A percentile compares a stretch with the other conserved stretches of the same genome.
These are phyloP conservation scores for Drosophila mettleri DNA, from an alignment of 2,888 invertebrate species.

Conservation along the genomic window DNA sequence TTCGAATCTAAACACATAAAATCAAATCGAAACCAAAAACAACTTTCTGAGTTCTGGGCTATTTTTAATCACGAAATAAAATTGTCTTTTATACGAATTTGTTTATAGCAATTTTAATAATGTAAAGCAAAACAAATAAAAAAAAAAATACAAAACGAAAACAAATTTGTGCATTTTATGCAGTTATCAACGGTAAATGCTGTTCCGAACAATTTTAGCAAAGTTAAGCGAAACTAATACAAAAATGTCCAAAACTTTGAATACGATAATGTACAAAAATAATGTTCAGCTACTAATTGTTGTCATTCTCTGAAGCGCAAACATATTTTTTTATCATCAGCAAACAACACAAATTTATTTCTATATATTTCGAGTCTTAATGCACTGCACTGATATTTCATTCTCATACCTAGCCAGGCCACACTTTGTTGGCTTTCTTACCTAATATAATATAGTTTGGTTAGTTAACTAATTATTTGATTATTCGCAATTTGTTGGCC, in stretches of 20 bases:
- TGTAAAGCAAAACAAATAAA: conserved; percentile 25
- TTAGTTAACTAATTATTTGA: conserved; percentile 41
- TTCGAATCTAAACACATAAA: conserved; percentile 29
- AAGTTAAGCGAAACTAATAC: conserved; percentile 50
- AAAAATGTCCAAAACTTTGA: conserved; percentile 85
- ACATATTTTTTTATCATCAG: conserved; percentile 67
- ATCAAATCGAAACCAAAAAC: conserved; percentile 64
- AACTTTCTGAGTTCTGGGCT: conserved; percentile 84
- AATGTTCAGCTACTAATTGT: conserved; percentile 76
- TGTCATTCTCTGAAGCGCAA: conserved; percentile 54
- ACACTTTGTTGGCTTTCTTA: conserved; percentile 2
- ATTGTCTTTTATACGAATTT: conserved; percentile 38
- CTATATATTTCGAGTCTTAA: conserved; percentile 12
- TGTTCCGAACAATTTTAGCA: conserved; percentile 31
- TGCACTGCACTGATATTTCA: conserved; percentile 17
- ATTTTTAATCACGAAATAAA: conserved; percentile 64
- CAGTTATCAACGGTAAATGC: conserved; percentile 18
- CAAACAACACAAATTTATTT: conserved; percentile 31
- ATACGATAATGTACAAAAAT: conserved; percentile 84
- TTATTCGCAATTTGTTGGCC: conserved; percentile 50
- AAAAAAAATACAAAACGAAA: too few species aligned
- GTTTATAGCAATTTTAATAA: conserved; percentile 20
- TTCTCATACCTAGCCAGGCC: conserved; percentile 10
- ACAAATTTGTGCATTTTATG: conserved; percentile 19
- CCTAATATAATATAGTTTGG: conserved; percentile 17